phyloP scores from a whole-genome alignment of 2,888 invertebrate species.

The Pheosia tremula region DNA sequence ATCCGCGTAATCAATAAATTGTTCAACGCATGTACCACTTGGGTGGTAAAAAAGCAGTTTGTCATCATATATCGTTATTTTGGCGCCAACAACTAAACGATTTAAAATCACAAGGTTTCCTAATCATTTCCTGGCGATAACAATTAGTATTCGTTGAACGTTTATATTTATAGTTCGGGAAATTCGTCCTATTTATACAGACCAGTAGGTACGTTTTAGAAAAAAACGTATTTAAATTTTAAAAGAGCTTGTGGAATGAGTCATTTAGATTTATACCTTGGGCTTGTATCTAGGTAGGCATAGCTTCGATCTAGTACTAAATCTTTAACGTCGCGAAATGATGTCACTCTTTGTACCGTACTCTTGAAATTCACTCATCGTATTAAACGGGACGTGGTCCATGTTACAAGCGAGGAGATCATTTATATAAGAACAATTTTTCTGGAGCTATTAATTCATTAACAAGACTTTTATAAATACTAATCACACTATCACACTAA shows the following conservation, averaged over 20 bases:
- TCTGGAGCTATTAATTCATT: not conserved
- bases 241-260: conserved; percentile 1
- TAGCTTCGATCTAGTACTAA: conserved; percentile 50
- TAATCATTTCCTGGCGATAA: conserved; percentile 7
- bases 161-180: conserved; percentile 1
- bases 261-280: conserved; percentile 6
- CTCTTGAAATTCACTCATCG: conserved; percentile 67
- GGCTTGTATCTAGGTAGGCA: conserved; percentile 30
- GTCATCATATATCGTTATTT: not conserved
- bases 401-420: conserved; percentile 18
- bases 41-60: not conserved
- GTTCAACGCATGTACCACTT: not conserved
- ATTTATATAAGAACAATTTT: not conserved
- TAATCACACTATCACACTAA: too few species aligned
- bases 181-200: conserved; percentile 6
- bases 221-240: conserved; percentile 7
- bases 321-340: conserved; percentile 58
- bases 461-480: too few species aligned
- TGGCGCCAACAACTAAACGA: conserved; percentile 3
- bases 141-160: conserved; percentile 1
- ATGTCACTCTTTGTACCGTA: conserved; percentile 61
- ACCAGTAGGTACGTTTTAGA: not conserved
- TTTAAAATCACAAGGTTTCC: conserved; percentile 5
- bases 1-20: not conserved
- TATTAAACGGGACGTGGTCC: conserved; percentile 36